Percentiles rank a stretch among this genome's conserved stretches.
These are phyloP conservation scores for Mesaphorura yosii DNA, from an alignment of 1,140 invertebrate genomes.

Conservation along the genomic window DNA sequence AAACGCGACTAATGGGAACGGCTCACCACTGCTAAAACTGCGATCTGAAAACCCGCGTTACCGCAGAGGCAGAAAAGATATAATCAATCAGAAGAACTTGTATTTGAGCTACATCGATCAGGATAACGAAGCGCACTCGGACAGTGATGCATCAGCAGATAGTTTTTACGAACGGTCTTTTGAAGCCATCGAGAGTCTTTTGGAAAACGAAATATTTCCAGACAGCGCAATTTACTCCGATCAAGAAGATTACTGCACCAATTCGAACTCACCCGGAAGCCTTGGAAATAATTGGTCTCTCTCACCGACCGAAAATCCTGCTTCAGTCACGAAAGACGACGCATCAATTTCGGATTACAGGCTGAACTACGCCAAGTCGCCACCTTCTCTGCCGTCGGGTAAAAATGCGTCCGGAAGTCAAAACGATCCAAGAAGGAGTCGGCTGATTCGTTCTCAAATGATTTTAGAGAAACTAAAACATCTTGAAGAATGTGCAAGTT, in stretches of 20 bases:
- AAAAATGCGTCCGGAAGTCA: not conserved
- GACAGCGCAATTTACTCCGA: slow-evolving; percentile 77
- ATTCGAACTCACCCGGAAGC: slow-evolving; percentile 18
- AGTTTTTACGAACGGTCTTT: slow-evolving; percentile 64
- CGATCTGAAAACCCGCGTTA: no score
- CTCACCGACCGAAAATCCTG: slow-evolving; percentile 33
- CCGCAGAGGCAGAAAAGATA: slow-evolving; percentile 15
- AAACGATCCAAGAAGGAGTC: slow-evolving; percentile 10
- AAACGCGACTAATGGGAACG: not conserved
- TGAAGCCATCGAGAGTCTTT: slow-evolving; percentile 55
- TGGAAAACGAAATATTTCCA: slow-evolving; percentile 54
- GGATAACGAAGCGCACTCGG: slow-evolving; percentile 19
- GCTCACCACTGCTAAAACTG: not conserved
- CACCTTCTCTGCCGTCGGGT: not conserved
- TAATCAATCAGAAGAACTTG: slow-evolving; percentile 28
- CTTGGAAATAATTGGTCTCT: slow-evolving; percentile 28
- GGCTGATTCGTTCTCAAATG: slow-evolving; percentile 25
- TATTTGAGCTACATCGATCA: slow-evolving; percentile 30
- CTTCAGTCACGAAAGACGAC: not conserved
- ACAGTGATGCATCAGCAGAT: slow-evolving; percentile 38
- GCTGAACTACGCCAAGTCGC: no score
- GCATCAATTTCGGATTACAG: no score
- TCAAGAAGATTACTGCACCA: slow-evolving; percentile 41
- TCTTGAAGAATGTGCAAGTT: slow-evolving; percentile 30
- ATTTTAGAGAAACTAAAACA: slow-evolving; percentile 33